Conservation (phyloP, 2,888 invertebrate species). For the Argyresthia albistria region DNA sequence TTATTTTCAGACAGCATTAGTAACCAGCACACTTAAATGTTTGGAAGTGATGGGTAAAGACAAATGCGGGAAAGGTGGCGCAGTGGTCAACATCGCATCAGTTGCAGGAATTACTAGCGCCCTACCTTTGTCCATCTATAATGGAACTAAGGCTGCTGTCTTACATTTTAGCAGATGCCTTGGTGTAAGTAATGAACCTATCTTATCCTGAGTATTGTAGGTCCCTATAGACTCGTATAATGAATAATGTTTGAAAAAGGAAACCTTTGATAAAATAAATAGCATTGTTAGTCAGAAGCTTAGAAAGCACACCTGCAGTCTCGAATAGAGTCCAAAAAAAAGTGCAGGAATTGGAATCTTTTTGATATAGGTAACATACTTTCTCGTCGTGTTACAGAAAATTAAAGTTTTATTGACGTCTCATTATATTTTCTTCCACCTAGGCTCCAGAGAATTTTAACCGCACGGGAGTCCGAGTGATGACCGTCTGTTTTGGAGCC, state of each 20-base stretch:
- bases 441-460: constrained; percentile 14
- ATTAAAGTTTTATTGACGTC: too few species aligned
- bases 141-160: constrained; percentile 26
- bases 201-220: background rate
- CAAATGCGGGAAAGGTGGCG: constrained; percentile 31
- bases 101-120: constrained; percentile 18
- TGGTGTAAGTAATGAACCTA: constrained; percentile 19
- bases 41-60: constrained; percentile 31
- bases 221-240: background rate
- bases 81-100: constrained; percentile 33
- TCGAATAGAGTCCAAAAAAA: too few species aligned
- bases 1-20: constrained; percentile 21
- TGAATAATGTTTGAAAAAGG: too few species aligned
- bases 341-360: too few species aligned
- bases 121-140: constrained; percentile 24
- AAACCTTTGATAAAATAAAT: too few species aligned
- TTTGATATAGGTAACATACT: too few species aligned
- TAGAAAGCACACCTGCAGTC: too few species aligned
- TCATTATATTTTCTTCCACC: too few species aligned
- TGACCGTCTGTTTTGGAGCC: constrained; percentile 28
- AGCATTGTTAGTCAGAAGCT: too few species aligned
- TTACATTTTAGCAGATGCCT: constrained; percentile 26
- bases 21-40: constrained; percentile 26
- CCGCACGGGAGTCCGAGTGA: constrained; percentile 26
- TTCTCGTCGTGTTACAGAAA: too few species aligned